Percentiles rank a stretch among this genome's conserved stretches.
Evolutionary conservation across 2,113 vertebrate genomes (phyloP).

Genomic region (Bos javanicus): DNA sequence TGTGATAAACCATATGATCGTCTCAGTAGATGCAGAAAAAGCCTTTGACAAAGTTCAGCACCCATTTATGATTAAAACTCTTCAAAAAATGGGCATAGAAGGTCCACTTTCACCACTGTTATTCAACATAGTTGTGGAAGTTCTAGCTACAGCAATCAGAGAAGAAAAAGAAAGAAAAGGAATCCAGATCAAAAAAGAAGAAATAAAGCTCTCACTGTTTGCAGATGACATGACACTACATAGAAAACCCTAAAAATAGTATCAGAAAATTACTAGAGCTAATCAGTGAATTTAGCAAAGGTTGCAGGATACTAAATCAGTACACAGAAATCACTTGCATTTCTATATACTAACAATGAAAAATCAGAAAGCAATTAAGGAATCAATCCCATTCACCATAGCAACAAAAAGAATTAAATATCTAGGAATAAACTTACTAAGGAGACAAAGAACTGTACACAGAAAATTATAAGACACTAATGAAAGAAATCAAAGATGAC

Average conservation of each 20-base stretch:
- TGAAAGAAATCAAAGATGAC: not conserved
- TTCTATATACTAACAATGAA: not conserved
- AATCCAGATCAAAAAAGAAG: not conserved
- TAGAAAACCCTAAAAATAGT: not conserved
- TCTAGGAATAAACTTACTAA: not conserved
- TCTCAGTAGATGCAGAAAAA: not conserved
- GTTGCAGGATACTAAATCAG: not conserved
- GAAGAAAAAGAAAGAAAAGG: not conserved
- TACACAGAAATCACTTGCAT: not conserved
- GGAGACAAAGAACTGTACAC: not conserved
- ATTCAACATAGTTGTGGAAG: not conserved
- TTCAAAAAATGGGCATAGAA: not conserved
- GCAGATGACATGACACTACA: not conserved
- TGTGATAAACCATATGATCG: not conserved
- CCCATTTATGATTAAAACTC: not conserved
- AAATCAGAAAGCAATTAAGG: not conserved
- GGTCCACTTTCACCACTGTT: not conserved
- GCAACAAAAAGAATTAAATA: not conserved
- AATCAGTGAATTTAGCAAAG: not conserved
- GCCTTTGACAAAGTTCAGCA: not conserved
- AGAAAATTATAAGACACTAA: not conserved
- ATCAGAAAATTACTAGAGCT: not conserved
- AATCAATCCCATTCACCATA: not conserved
- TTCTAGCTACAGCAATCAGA: not conserved
- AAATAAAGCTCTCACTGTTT: not conserved